Evolutionary conservation across 2,113 vertebrate genomes (phyloP), one percentile per base, ranked within the genome.

Genomic region (Tringa solitaria): DNA sequence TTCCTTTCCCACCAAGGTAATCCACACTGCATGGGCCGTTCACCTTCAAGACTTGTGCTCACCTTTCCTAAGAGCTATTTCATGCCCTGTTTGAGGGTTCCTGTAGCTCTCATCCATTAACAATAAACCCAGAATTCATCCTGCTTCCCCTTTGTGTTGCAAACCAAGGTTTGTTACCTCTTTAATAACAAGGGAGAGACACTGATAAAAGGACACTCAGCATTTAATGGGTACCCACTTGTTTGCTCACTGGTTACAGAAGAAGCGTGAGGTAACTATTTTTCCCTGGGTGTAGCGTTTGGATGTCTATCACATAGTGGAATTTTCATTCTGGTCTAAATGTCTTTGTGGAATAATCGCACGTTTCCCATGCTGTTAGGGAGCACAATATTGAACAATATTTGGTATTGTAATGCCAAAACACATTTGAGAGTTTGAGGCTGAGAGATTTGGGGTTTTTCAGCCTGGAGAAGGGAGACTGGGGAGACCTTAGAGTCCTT

Each of bases 261-360:
- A 68, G 43, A 77, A 65, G 2, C 0, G 48, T 67, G n/a, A 53
- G 14, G 14, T 32, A 37, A 21, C 18, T 60, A 0, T 20, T 70
- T 45, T 9, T 8, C 18, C 2, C n/a, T 27, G 24, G 5, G 12
- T 33, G 3, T 53, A 67, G 8, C 3, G 0, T 39, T 37, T 33
- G 41, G 39, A 35, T 27, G 5, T 32, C 22, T 59, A 2, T 30
- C 1, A 0, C 7, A 48, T 3, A 70, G 13, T 37, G 27, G 24
- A 54, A 13, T 68, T 61, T 72, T 83, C 8, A 46, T 79, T 79
- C 43, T 64, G 21, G 4, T 70, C 39, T 69, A 43, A 56, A 14
- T 8, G 6, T 37, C 4, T 22, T 85, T 92, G 20, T 56, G 57
- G n/a, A 26, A 12, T 54, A 37, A 85, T 43, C 61, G 64, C n/a